Conservation (phyloP, 2,888 invertebrate genomes). For the Dichetophora obliterata region DNA sequence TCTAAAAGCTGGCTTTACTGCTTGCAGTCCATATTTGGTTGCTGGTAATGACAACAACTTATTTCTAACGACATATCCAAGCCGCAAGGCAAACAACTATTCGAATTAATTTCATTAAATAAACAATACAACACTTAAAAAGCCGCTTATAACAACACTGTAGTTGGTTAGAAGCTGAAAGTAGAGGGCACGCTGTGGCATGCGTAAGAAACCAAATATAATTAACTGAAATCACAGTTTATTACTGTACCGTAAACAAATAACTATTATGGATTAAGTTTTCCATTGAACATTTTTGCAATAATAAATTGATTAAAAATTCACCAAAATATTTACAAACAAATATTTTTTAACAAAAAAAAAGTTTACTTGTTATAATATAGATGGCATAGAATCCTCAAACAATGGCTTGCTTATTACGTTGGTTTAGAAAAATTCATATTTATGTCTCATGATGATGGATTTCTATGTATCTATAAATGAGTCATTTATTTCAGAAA, state of each 20-base stretch:
- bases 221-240: slow-evolving; percentile 20
- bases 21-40: not conserved
- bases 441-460: too few relatives aligned
- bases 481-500: too few relatives aligned
- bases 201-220: not conserved
- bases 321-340: too few relatives aligned
- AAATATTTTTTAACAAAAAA: not conserved
- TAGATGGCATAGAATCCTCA: too few relatives aligned
- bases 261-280: not conserved
- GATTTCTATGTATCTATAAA: too few relatives aligned
- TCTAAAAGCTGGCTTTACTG: too few relatives aligned
- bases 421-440: too few relatives aligned
- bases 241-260: slow-evolving; percentile 10
- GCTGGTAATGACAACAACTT: not conserved
- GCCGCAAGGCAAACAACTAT: not conserved
- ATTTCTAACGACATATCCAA: not conserved
- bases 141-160: not conserved
- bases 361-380: too few relatives aligned
- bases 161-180: too few relatives aligned
- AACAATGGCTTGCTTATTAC: too few relatives aligned
- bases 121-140: not conserved
- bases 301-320: too few relatives aligned
- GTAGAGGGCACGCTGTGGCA: not conserved
- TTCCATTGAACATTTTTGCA: not conserved
- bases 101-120: slow-evolving; percentile 2